Percentiles rank a stretch among this genome's conserved stretches.
These are phyloP conservation scores for Muntiacus reevesi DNA, from an alignment of 2,113 vertebrate species.

Conservation along the genomic window DNA sequence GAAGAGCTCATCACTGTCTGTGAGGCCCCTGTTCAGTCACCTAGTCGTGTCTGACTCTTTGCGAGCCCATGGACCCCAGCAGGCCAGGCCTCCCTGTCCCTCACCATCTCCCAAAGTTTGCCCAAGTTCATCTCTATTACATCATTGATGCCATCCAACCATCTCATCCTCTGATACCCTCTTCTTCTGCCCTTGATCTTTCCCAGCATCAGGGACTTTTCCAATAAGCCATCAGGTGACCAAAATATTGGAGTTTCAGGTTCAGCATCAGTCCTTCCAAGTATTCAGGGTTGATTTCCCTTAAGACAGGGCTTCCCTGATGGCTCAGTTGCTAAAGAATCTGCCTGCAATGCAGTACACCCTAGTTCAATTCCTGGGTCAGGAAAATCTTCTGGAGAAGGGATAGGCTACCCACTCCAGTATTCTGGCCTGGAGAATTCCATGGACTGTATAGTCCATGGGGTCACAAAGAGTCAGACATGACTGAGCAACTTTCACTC, in stretches of 20 bases:
- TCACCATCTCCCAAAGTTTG: not conserved
- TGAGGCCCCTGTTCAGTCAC: not conserved
- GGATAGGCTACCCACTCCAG: not conserved
- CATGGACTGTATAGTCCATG: not conserved
- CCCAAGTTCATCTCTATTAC: not conserved
- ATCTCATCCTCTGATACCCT: not conserved
- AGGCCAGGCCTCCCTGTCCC: not conserved
- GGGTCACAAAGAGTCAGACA: not conserved
- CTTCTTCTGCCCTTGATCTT: not conserved
- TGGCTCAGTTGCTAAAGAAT: not conserved
- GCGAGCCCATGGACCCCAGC: not conserved
- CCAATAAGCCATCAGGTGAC: not conserved
- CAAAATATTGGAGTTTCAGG: not conserved
- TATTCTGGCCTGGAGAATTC: not conserved
- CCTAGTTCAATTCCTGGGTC: not conserved
- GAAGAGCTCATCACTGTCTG: not conserved
- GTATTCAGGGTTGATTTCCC: not conserved
- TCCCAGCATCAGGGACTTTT: not conserved
- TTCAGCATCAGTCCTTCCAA: not conserved
- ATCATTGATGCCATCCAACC: not conserved
- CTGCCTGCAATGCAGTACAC: not conserved
- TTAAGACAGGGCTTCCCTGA: not conserved
- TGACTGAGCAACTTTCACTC: not conserved
- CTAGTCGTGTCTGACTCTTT: not conserved
- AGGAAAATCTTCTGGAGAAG: not conserved